Evolutionary conservation across 1,140 invertebrate species (phyloP), one percentile per base, ranked within the genome.

Genomic region (Drosophila elegans): DNA sequence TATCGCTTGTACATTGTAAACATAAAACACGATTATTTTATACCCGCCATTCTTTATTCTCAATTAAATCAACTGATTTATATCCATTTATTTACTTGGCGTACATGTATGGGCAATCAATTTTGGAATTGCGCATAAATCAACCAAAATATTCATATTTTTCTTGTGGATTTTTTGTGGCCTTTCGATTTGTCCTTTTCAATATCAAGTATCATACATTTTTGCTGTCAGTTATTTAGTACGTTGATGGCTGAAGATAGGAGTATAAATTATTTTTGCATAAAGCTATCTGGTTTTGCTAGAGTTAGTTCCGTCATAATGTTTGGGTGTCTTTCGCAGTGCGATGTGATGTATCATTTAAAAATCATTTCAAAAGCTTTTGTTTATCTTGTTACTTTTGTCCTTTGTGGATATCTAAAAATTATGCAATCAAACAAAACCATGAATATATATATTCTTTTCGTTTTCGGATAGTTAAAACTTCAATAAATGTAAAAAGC

Each of bases 21-120:
- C 44, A 69, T 71, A 68, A 71, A 51, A 36, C 16, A 68, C 34
- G 21, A 16, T 41, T 56, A 48, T 38, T 41, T 3, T 27, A 38
- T 2, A 42, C 16, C 38, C 12, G 12, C 21, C 36, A 56, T 48
- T 12, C 4, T 57, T 71, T 72, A 71, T 72, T 57, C 13, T 9
- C 68, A 71, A 72, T 72, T 72, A 72, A 71, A 71, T 72, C 44
- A 42, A 32, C 44, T 25, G 44, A 49, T 71, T 72, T 57, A 71
- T 57, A 12, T 29, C 36, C 36, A 36, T 71, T 57, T 71, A 72
- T 49, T 41, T 34, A 71, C 44, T 36, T 4, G 29, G 0, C 12
- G 9, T 38, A 53, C 11, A 57, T 36, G 56, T 13, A 41, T 69
- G n/a, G 52, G 21, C 66, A 71, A 71, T 72, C 68, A 72, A 71